Conservation (phyloP, 2,113 vertebrate genomes). For the Sprattus sprattus region DNA sequence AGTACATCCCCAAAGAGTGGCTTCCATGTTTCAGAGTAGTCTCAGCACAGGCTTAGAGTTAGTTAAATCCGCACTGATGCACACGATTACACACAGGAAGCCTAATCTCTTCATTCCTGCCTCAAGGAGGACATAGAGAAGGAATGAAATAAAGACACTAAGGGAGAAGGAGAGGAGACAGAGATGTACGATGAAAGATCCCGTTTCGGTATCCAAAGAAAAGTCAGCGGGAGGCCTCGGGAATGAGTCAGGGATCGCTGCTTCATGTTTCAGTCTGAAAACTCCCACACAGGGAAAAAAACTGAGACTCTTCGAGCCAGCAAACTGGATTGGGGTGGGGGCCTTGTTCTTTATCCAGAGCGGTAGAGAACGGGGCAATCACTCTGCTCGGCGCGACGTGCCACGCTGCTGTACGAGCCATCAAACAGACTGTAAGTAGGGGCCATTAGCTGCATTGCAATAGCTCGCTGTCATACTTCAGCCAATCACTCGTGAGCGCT, state of each 20-base stretch:
- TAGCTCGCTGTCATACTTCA: background rate
- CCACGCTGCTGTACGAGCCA: background rate
- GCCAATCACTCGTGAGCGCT: background rate
- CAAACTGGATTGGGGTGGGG: background rate
- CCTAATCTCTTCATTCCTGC: constrained; percentile 43
- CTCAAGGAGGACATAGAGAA: background rate
- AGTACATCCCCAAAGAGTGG: background rate
- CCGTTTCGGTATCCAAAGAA: constrained; percentile 23
- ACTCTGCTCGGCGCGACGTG: background rate
- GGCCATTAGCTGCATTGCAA: background rate
- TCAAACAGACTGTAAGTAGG: background rate
- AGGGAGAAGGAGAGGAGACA: constrained; percentile 14
- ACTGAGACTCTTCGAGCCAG: background rate
- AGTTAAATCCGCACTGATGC: constrained; percentile 33
- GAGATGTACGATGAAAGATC: constrained; percentile 30
- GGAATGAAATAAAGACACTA: background rate
- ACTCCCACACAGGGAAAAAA: constrained; percentile 1
- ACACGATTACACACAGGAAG: constrained; percentile 40
- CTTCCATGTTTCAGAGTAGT: background rate
- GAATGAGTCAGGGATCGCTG: background rate
- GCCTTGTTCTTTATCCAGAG: background rate
- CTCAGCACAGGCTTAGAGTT: constrained; percentile 20
- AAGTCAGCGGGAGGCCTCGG: constrained; percentile 20
- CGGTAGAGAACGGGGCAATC: background rate
- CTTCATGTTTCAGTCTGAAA: background rate